phyloP scores from a whole-genome alignment of 2,888 invertebrate genomes.

The Drosophila gaucha region DNA sequence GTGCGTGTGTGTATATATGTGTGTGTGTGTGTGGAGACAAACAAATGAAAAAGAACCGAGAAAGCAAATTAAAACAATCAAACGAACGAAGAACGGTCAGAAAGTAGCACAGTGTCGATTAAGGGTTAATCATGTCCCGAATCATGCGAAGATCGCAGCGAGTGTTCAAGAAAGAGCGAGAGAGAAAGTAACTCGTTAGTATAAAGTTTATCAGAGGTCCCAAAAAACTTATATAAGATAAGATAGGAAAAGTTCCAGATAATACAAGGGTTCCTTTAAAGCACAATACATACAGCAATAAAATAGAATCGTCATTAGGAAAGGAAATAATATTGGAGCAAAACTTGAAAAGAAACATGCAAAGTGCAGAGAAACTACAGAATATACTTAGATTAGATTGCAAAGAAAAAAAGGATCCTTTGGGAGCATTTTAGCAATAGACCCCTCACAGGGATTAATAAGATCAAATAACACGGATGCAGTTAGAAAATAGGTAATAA shows the following conservation, averaged over 20 bases:
- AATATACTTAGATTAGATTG: background rate
- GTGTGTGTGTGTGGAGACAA: slow-evolving; percentile 33
- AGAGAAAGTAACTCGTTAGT: slow-evolving; percentile 55
- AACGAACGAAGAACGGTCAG: too few relatives aligned
- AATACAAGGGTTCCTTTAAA: too few relatives aligned
- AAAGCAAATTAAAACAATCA: slow-evolving; percentile 71
- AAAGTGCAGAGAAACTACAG: slow-evolving; percentile 11
- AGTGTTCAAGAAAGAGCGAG: slow-evolving; percentile 11
- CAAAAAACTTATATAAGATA: background rate
- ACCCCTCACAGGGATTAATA: slow-evolving; percentile 30
- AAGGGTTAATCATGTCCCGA: slow-evolving; percentile 24
- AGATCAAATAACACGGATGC: slow-evolving; percentile 51
- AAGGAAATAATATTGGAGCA: background rate
- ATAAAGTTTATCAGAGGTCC: slow-evolving; percentile 6
- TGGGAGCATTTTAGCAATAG: slow-evolving; percentile 1
- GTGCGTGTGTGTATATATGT: slow-evolving; percentile 23
- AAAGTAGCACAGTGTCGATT: slow-evolving; percentile 28
- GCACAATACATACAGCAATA: background rate
- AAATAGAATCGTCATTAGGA: background rate
- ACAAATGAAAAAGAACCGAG: slow-evolving; percentile 58
- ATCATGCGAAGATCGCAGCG: slow-evolving; percentile 28
- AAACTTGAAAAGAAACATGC: background rate
- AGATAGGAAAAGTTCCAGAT: background rate
- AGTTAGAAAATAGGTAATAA: slow-evolving; percentile 34
- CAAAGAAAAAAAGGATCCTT: background rate